Percentiles rank a stretch among this genome's conserved stretches.
Evolutionary conservation across 2,888 invertebrate genomes (phyloP).

Genomic region (Minunthozetes semirufus): DNA sequence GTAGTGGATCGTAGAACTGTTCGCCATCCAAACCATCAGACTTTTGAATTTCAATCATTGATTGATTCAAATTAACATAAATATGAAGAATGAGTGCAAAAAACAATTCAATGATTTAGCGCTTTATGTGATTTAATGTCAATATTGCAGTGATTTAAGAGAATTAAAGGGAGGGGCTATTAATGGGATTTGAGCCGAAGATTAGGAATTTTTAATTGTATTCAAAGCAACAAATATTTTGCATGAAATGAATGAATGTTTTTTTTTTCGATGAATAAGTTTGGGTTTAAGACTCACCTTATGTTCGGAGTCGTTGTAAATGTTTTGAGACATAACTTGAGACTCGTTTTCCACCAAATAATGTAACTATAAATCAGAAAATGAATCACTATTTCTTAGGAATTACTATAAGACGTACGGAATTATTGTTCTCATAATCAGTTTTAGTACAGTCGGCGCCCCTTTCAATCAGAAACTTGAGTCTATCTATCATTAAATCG

Average conservation of each 20-base stretch:
- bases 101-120: background rate
- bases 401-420: constrained; percentile 45
- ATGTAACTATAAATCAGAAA: constrained; percentile 42
- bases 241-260: constrained; percentile 24
- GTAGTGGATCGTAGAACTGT: background rate
- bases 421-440: constrained; percentile 49
- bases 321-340: background rate
- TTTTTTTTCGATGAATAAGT: constrained; percentile 30
- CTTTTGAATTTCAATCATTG: background rate
- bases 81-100: constrained; percentile 7
- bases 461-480: constrained; percentile 50
- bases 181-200: constrained; percentile 22
- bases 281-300: constrained; percentile 37
- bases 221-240: constrained; percentile 34
- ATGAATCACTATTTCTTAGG: background rate
- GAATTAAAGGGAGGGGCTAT: no score
- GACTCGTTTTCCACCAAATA: constrained; percentile 38
- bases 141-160: constrained; percentile 9
- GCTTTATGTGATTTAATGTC: background rate
- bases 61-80: background rate
- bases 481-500: constrained; percentile 46
- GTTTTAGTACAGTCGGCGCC: constrained; percentile 49
- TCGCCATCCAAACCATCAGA: background rate
- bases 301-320: constrained; percentile 15
- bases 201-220: constrained; percentile 1